These are phyloP conservation scores for Melanotaenia boesemani DNA, from an alignment of 2,797 vertebrate genomes.

Conservation along the genomic window DNA sequence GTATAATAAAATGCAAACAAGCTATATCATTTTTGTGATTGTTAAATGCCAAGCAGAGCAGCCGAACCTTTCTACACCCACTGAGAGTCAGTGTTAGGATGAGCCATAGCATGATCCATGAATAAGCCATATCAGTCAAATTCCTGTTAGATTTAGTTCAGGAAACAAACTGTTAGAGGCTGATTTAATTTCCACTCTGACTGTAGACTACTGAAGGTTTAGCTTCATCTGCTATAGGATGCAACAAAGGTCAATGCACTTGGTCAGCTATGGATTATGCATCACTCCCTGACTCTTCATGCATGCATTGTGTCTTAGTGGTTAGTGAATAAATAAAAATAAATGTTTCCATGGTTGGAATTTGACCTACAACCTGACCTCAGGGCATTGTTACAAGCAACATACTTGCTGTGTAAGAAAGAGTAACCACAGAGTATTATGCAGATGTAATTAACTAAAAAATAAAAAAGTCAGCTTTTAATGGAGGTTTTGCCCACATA, in stretches of 20 bases:
- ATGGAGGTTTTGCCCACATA: constrained; percentile 4
- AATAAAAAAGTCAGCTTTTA: constrained; percentile 40
- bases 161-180: constrained; percentile 8
- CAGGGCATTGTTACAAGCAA: constrained; percentile 7
- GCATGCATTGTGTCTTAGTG: constrained; percentile 16
- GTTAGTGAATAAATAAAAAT: constrained; percentile 19
- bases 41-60: background rate
- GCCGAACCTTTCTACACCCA: background rate
- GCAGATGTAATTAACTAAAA: constrained; percentile 14
- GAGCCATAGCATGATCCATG: constrained; percentile 4
- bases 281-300: constrained; percentile 31
- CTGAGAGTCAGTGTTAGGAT: constrained; percentile 1
- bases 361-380: constrained; percentile 13
- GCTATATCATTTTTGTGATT: background rate
- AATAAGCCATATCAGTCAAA: constrained; percentile 30
- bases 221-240: background rate
- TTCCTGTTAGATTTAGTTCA: constrained; percentile 7
- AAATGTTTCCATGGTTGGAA: constrained; percentile 8
- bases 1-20: constrained; percentile 1
- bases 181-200: constrained; percentile 1
- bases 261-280: constrained; percentile 29
- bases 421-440: constrained; percentile 12
- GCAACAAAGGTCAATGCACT: background rate
- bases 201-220: background rate
- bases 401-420: background rate